These are phyloP conservation scores for Lithophane leautieri DNA, from an alignment of 2,888 invertebrate genomes.

Conservation along the genomic window DNA sequence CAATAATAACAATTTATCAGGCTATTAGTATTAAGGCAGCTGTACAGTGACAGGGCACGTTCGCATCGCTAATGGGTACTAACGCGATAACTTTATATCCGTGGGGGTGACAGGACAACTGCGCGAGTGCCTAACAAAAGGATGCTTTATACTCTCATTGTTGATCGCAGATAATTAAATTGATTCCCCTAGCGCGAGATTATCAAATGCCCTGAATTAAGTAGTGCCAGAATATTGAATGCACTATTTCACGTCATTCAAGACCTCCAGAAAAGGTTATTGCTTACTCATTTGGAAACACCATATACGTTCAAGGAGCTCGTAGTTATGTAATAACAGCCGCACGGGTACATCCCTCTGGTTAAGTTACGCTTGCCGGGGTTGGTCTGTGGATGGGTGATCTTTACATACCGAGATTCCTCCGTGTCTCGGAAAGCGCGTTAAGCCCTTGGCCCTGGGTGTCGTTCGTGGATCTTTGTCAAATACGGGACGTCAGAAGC, in stretches of 20 bases:
- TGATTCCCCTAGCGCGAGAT: constrained; percentile 59
- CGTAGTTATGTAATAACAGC: too few species aligned
- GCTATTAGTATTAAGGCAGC: constrained; percentile 68
- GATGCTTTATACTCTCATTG: constrained; percentile 56
- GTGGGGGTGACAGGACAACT: constrained; percentile 54
- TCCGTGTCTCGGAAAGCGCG: too few species aligned
- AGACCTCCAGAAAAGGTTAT: neutral
- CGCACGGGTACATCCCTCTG: too few species aligned
- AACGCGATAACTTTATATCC: constrained; percentile 71
- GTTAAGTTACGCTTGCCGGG: too few species aligned
- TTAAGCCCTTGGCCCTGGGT: too few species aligned
- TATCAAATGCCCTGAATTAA: constrained; percentile 43
- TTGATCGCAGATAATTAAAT: constrained; percentile 69
- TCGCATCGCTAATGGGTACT: constrained; percentile 72
- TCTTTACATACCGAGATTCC: too few species aligned
- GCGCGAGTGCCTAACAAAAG: constrained; percentile 59
- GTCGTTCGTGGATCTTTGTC: too few species aligned
- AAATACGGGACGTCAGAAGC: too few species aligned
- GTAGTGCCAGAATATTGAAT: constrained; percentile 5
- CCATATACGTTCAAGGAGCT: too few species aligned
- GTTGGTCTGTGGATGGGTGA: too few species aligned
- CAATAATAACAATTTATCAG: constrained; percentile 68
- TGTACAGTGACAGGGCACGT: constrained; percentile 67
- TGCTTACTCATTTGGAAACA: neutral
- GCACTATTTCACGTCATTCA: neutral